Percentiles rank a stretch among this genome's conserved stretches.
Evolutionary conservation across 2,888 invertebrate genomes (phyloP).

Genomic region (Philereme vetulata): DNA sequence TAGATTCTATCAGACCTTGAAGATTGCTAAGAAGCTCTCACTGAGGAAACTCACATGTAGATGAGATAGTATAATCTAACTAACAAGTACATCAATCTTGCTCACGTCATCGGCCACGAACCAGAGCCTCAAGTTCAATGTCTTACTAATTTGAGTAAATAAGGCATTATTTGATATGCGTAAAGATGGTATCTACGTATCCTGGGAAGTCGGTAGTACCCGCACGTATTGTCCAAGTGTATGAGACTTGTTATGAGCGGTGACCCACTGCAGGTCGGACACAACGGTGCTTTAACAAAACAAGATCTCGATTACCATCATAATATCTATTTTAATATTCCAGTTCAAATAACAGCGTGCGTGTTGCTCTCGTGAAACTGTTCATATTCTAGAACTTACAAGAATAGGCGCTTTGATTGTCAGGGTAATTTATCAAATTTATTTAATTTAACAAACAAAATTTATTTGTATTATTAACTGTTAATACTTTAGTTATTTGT

Average conservation of each 20-base stretch:
- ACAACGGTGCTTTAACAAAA: slow-evolving; percentile 60
- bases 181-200: slow-evolving; percentile 29
- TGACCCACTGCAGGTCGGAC: slow-evolving; percentile 49
- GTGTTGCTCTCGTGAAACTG: not conserved
- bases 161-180: slow-evolving; percentile 29
- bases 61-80: too few species aligned
- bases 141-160: slow-evolving; percentile 18
- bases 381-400: slow-evolving; percentile 6
- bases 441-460: too few species aligned
- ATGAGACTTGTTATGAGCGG: slow-evolving; percentile 39
- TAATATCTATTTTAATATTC: slow-evolving; percentile 45
- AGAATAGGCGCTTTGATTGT: not conserved
- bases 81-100: too few species aligned
- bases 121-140: slow-evolving; percentile 19
- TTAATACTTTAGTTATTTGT: too few species aligned
- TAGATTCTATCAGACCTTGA: too few species aligned
- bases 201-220: slow-evolving; percentile 23
- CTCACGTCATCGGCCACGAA: too few species aligned
- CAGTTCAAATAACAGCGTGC: slow-evolving; percentile 37
- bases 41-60: too few species aligned
- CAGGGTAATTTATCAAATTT: too few species aligned
- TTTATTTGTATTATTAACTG: too few species aligned
- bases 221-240: slow-evolving; percentile 53
- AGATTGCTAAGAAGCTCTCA: too few species aligned
- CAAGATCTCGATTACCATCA: slow-evolving; percentile 44